Evolutionary conservation across 53 echinoderm and acorn worm genomes (phyloP).

Genomic region (Henricia sp.): DNA sequence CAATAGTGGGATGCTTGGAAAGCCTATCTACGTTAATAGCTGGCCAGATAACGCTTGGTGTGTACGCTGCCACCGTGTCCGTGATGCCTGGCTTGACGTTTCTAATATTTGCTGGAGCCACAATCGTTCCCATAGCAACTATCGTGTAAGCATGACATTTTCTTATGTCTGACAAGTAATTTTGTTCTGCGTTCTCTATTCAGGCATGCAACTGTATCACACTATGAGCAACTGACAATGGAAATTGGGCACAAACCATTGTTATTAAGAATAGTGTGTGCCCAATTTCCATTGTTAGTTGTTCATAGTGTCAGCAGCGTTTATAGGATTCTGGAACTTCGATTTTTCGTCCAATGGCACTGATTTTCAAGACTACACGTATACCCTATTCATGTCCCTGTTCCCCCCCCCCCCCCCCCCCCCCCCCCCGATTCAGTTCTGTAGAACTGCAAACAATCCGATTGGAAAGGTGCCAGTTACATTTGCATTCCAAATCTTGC

Average conservation of each 20-base stretch:
- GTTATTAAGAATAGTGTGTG: too few relatives aligned
- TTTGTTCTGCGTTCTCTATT: background rate
- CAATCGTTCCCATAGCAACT: constrained; percentile 38
- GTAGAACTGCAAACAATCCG: too few relatives aligned
- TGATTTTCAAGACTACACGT: background rate
- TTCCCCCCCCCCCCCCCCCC: background rate
- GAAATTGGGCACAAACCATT: too few relatives aligned
- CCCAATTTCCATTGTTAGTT: too few relatives aligned
- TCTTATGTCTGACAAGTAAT: background rate
- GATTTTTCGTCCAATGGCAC: background rate
- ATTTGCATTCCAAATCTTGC: too few relatives aligned
- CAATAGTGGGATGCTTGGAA: constrained; percentile 59
- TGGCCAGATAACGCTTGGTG: constrained; percentile 20
- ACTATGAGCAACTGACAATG: too few relatives aligned
- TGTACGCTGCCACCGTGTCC: constrained; percentile 71
- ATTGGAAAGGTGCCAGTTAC: too few relatives aligned
- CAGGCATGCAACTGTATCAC: background rate
- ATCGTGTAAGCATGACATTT: constrained; percentile 51
- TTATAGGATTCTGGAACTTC: background rate
- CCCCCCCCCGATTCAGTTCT: too few relatives aligned
- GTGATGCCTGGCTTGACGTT: constrained; percentile 66
- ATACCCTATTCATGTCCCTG: background rate
- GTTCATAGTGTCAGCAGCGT: background rate
- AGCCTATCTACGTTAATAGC: constrained; percentile 60
- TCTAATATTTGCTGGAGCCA: constrained; percentile 51